Percentiles rank a stretch among this genome's conserved stretches.
phyloP scores from a whole-genome alignment of 2,113 vertebrate species.

The Stegastes partitus region DNA sequence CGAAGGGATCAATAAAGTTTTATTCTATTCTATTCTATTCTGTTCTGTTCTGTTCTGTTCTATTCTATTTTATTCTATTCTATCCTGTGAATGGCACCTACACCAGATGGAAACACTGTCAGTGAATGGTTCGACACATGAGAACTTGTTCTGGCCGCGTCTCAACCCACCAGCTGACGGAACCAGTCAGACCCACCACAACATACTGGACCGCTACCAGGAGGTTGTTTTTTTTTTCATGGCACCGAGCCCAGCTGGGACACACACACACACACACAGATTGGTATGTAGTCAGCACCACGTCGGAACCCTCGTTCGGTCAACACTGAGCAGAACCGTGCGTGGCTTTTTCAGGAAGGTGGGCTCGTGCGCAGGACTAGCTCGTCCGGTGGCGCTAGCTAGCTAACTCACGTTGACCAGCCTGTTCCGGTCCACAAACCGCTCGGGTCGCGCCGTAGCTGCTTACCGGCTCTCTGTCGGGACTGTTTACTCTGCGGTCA shows the following conservation, averaged over 20 bases:
- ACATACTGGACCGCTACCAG: not conserved
- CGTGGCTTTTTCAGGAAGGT: not conserved
- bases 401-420: conserved; percentile 65
- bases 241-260: too few relatives aligned
- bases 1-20: too few relatives aligned
- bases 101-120: too few relatives aligned
- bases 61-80: too few relatives aligned
- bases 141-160: not conserved
- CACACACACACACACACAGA: too few relatives aligned
- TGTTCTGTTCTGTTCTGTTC: too few relatives aligned
- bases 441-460: conserved; percentile 1
- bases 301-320: not conserved
- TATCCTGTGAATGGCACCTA: too few relatives aligned
- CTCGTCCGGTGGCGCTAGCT: conserved; percentile 65
- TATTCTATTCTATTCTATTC: too few relatives aligned
- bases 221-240: too few relatives aligned
- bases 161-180: conserved; percentile 3
- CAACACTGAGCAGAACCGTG: not conserved
- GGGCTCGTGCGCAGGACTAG: conserved; percentile 43
- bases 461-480: conserved; percentile 64
- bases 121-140: too few relatives aligned
- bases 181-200: not conserved
- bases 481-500: conserved; percentile 34
- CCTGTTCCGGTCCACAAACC: conserved; percentile 28
- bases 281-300: too few relatives aligned